Conservation (phyloP, 2,888 invertebrate genomes). For the Caenorhabditis sp. region DNA sequence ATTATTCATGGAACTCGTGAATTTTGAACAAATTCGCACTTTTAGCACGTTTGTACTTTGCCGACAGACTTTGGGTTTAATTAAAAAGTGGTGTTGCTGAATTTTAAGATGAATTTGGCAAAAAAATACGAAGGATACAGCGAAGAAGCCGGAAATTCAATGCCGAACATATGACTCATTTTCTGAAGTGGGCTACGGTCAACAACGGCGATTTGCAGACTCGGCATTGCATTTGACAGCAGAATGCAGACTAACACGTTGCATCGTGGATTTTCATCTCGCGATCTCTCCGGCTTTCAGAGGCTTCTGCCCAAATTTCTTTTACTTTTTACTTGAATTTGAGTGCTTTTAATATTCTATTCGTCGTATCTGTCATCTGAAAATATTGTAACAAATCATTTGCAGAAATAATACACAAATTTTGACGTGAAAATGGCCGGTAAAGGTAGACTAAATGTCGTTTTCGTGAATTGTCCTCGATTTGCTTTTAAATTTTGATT, state of each 20-base stretch:
- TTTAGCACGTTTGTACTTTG: neutral
- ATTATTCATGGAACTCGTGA: conserved; percentile 17
- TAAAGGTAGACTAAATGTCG: conserved; percentile 31
- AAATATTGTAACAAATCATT: no score
- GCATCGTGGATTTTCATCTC: conserved; percentile 1
- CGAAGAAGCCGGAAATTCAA: conserved; percentile 11
- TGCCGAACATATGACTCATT: conserved; percentile 9
- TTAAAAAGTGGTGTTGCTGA: neutral
- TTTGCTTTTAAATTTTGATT: neutral
- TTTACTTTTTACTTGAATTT: neutral
- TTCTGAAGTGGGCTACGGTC: conserved; percentile 12
- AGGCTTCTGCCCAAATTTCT: neutral
- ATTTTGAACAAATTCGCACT: conserved; percentile 12
- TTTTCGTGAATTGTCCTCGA: conserved; percentile 1
- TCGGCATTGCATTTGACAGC: neutral
- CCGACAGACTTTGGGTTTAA: neutral
- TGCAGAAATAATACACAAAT: no score
- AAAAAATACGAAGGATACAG: neutral
- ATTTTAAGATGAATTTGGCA: neutral
- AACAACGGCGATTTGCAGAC: conserved; percentile 16
- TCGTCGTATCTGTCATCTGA: no score
- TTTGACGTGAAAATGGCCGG: conserved; percentile 22
- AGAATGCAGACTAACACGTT: conserved; percentile 31
- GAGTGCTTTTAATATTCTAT: neutral
- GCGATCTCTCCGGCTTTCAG: neutral